Conservation (phyloP, 2,797 vertebrate species). For the Zenarchopterus dispar region DNA sequence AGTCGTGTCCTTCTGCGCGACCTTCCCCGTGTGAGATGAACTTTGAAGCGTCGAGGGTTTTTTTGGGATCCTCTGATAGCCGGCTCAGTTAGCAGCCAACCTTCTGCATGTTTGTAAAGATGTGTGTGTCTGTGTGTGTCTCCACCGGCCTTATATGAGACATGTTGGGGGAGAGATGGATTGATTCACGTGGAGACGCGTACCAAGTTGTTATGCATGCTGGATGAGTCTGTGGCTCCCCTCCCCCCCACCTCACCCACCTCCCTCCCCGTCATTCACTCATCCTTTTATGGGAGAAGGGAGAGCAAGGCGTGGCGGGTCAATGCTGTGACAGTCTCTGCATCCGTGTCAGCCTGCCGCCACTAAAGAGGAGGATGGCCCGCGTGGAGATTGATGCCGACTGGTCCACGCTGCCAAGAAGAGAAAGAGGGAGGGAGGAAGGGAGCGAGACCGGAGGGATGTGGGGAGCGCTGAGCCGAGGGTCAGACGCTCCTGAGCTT, state of each 20-base stretch:
- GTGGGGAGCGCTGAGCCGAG: neutral
- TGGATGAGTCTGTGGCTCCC: conserved; percentile 54
- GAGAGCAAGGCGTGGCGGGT: conserved; percentile 62
- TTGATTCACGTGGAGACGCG: conserved; percentile 57
- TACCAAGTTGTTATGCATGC: conserved; percentile 65
- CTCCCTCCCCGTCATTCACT: conserved; percentile 65
- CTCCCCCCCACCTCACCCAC: conserved; percentile 22
- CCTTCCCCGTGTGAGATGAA: conserved; percentile 54
- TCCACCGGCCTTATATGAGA: conserved; percentile 56
- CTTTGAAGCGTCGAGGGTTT: conserved; percentile 39
- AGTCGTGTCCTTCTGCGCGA: conserved; percentile 37
- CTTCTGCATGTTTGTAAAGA: conserved; percentile 53
- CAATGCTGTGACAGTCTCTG: conserved; percentile 69
- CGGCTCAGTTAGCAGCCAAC: conserved; percentile 56
- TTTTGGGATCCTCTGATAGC: conserved; percentile 51
- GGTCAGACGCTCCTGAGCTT: neutral
- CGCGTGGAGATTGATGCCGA: conserved; percentile 56
- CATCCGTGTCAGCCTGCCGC: conserved; percentile 53
- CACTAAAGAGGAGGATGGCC: conserved; percentile 43
- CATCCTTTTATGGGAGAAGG: conserved; percentile 55
- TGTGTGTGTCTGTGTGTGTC: conserved; percentile 26
- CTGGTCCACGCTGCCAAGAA: conserved; percentile 23
- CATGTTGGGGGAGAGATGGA: conserved; percentile 55
- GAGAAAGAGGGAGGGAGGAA: conserved; percentile 8
- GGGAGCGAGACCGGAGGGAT: neutral